Percentiles rank a stretch among this genome's conserved stretches.
These are phyloP conservation scores for Pycnonotus jocosus DNA, from an alignment of 2,113 vertebrate species.

Conservation along the genomic window DNA sequence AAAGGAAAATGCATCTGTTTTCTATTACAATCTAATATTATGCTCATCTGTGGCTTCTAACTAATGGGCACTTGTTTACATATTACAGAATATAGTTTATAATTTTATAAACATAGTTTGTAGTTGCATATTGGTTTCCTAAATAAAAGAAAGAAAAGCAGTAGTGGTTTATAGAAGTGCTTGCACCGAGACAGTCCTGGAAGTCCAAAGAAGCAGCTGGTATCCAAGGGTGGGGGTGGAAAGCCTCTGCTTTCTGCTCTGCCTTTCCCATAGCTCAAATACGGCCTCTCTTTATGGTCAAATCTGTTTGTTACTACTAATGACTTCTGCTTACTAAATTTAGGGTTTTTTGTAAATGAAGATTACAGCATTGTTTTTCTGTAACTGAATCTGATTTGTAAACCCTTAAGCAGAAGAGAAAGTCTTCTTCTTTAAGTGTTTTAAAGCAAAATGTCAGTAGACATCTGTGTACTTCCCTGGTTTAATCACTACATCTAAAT, in stretches of 20 bases:
- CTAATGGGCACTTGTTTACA: constrained; percentile 52
- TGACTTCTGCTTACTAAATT: background rate
- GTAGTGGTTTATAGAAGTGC: background rate
- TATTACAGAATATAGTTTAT: constrained; percentile 57
- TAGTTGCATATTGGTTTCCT: constrained; percentile 55
- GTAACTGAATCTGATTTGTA: background rate
- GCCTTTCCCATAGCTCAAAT: background rate
- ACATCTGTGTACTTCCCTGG: background rate
- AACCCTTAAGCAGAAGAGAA: background rate
- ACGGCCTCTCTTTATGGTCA: background rate
- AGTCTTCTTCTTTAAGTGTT: background rate
- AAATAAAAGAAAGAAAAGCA: constrained; percentile 35
- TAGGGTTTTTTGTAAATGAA: background rate
- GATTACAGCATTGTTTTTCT: background rate
- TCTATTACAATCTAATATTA: constrained; percentile 59
- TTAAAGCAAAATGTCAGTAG: background rate
- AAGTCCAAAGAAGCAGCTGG: background rate
- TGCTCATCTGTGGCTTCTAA: constrained; percentile 35
- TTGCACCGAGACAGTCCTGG: background rate
- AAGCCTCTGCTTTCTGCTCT: background rate
- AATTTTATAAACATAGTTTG: constrained; percentile 63
- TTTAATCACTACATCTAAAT: background rate
- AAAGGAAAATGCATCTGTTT: constrained; percentile 54
- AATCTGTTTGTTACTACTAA: background rate
- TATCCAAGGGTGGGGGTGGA: background rate